These are phyloP conservation scores for Brachypteracias leptosomus DNA, from an alignment of 2,113 vertebrate genomes.

Conservation along the genomic window DNA sequence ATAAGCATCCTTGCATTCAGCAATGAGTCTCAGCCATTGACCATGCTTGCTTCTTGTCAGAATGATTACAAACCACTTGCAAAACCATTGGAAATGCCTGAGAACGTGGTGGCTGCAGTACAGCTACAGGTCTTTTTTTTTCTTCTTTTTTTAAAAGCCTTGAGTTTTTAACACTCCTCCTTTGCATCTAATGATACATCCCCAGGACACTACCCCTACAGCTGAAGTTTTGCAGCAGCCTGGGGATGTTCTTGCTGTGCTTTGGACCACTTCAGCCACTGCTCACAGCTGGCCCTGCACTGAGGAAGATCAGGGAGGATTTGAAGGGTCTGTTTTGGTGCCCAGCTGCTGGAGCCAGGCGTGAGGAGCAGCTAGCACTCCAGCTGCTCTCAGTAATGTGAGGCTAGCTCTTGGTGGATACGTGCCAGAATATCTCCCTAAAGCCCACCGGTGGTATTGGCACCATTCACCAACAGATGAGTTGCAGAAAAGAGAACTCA, in stretches of 20 bases:
- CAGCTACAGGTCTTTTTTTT: background rate
- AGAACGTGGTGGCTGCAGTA: background rate
- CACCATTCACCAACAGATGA: background rate
- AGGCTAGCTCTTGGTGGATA: background rate
- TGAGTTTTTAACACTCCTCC: background rate
- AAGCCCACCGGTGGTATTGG: background rate
- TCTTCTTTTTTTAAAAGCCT: background rate
- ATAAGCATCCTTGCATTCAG: background rate
- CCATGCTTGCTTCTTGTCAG: background rate
- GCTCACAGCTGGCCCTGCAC: background rate
- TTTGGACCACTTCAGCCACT: background rate
- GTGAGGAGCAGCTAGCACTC: background rate
- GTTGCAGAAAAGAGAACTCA: background rate
- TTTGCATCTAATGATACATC: background rate
- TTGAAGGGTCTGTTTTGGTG: background rate
- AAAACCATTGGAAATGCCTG: background rate
- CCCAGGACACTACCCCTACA: background rate
- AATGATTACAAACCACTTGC: background rate
- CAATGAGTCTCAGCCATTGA: background rate
- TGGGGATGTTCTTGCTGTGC: background rate
- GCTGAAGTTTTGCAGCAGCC: background rate
- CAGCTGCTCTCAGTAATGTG: background rate
- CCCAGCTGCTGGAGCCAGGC: background rate
- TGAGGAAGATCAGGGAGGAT: background rate
- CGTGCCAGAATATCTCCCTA: background rate